phyloP scores from a whole-genome alignment of 1,140 invertebrate species.

The Zaprionus capensis region DNA sequence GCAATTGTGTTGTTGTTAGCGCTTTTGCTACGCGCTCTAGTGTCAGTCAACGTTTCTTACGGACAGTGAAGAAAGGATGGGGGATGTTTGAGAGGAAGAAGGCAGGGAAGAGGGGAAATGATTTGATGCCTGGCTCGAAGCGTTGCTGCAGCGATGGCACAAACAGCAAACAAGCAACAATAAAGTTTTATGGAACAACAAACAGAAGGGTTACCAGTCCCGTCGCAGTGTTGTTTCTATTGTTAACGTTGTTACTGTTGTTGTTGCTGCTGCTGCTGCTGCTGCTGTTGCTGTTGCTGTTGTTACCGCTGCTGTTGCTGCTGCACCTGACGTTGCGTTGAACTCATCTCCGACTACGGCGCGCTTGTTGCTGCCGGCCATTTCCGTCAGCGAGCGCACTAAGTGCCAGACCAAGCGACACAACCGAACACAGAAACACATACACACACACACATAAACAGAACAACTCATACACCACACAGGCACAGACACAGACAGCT shows the following conservation, averaged over 20 bases:
- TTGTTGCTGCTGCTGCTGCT: constrained; percentile 6
- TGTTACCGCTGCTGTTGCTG: constrained; percentile 21
- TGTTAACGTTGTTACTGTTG: constrained; percentile 21
- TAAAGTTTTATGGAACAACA: constrained; percentile 78
- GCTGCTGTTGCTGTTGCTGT: constrained; percentile 33
- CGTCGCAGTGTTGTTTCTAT: constrained; percentile 17
- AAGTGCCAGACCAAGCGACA: constrained; percentile 47
- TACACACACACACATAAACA: constrained; percentile 29
- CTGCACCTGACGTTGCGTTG: constrained; percentile 74
- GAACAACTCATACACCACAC: constrained; percentile 25
- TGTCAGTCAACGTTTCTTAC: constrained; percentile 7
- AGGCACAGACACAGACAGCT: constrained; percentile 10
- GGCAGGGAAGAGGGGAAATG: constrained; percentile 27
- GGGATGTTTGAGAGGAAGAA: no score
- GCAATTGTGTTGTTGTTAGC: constrained; percentile 9
- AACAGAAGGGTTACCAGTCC: constrained; percentile 41
- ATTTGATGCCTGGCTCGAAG: constrained; percentile 66
- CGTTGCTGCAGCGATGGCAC: constrained; percentile 35
- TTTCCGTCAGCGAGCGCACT: constrained; percentile 71
- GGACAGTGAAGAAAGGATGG: neutral
- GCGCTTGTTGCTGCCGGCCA: constrained; percentile 63
- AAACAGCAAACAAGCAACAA: constrained; percentile 63
- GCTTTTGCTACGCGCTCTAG: constrained; percentile 20
- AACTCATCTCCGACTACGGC: constrained; percentile 61
- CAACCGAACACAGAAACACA: constrained; percentile 30